Evolutionary conservation across 1,140 invertebrate genomes (phyloP).

Genomic region (Apocrypta bakeri): DNA sequence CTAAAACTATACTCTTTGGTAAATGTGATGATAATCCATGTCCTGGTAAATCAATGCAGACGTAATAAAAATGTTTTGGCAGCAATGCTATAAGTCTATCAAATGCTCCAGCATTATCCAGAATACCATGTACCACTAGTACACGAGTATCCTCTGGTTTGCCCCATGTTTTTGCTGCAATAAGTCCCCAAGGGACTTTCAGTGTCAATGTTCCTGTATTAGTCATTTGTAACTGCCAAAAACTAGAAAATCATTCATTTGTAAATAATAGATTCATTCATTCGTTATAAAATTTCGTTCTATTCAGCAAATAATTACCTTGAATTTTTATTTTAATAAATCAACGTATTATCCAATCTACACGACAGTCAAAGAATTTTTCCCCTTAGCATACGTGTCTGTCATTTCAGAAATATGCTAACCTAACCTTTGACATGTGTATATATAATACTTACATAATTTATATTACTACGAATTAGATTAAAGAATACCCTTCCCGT

Average conservation of each 20-base stretch:
- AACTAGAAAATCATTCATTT: not conserved
- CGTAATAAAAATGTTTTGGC: conserved; percentile 76
- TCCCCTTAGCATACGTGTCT: too few species aligned
- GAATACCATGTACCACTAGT: conserved; percentile 78
- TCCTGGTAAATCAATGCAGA: conserved; percentile 81
- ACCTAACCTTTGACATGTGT: not conserved
- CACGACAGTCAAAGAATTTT: too few species aligned
- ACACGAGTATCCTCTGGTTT: conserved; percentile 72
- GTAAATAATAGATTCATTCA: too few species aligned
- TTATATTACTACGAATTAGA: too few species aligned
- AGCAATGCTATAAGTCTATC: conserved; percentile 78
- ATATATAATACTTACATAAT: too few species aligned
- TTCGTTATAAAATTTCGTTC: too few species aligned
- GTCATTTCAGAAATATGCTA: too few species aligned
- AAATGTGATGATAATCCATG: conserved; percentile 81
- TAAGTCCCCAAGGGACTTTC: conserved; percentile 66
- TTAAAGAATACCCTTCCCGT: too few species aligned
- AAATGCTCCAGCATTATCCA: conserved; percentile 82
- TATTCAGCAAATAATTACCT: too few species aligned
- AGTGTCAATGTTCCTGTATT: conserved; percentile 42
- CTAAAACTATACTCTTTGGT: conserved; percentile 73
- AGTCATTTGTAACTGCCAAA: conserved; percentile 11
- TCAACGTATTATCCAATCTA: too few species aligned
- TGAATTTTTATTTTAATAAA: too few species aligned
- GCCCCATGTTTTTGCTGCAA: conserved; percentile 80